Percentiles rank a stretch among this genome's conserved stretches.
Evolutionary conservation across 2,888 invertebrate species (phyloP).

Genomic region (Reticulitermes lucifugus): DNA sequence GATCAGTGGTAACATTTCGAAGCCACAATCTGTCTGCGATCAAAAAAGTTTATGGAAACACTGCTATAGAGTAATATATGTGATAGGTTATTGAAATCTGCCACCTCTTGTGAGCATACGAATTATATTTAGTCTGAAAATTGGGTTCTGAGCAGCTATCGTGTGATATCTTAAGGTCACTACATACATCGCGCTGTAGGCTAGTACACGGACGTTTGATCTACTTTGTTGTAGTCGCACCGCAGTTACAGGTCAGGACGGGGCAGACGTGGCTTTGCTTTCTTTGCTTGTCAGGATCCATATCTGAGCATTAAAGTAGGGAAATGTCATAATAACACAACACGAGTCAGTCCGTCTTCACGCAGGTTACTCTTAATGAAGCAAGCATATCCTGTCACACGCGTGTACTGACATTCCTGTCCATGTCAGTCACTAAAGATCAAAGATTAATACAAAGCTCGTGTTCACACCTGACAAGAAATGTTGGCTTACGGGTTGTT

Average conservation of each 20-base stretch:
- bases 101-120: no score
- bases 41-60: no score
- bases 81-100: no score
- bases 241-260: not conserved
- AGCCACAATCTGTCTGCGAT: no score
- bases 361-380: not conserved
- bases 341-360: not conserved
- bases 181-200: not conserved
- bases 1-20: no score
- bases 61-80: no score
- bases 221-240: not conserved
- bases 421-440: not conserved
- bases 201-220: not conserved
- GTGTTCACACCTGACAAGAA: conserved; percentile 3
- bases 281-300: not conserved
- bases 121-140: no score
- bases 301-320: conserved; percentile 8
- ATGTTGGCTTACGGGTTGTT: not conserved
- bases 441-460: not conserved
- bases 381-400: not conserved
- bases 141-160: no score
- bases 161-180: not conserved
- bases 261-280: not conserved
- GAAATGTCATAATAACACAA: not conserved
- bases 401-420: no score